A percentile compares a stretch with the other conserved stretches of the same genome.
Conservation (phyloP, 1,140 invertebrate species). For the Aphelinus certus region DNA sequence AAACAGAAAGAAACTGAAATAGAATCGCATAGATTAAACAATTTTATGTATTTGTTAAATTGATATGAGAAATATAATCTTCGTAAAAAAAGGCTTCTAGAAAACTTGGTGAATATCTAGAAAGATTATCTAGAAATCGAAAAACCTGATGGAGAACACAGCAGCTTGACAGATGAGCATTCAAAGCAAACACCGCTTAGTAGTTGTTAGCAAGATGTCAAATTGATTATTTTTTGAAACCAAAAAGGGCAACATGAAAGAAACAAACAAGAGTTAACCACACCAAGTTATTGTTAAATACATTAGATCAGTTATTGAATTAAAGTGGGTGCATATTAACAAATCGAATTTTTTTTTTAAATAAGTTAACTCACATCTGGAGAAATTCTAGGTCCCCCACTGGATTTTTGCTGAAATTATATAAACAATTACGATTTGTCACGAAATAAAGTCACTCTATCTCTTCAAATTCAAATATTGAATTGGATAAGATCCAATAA, state of each 20-base stretch:
- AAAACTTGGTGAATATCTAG: too few relatives aligned
- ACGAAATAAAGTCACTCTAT: too few relatives aligned
- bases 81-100: neutral
- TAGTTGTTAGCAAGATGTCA: neutral
- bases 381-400: slow-evolving; percentile 38
- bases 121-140: too few relatives aligned
- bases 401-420: slow-evolving; percentile 54
- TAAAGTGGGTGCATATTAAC: neutral
- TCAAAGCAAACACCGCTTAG: slow-evolving; percentile 21
- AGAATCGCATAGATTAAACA: too few relatives aligned
- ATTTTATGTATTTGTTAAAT: neutral
- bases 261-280: slow-evolving; percentile 16
- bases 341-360: slow-evolving; percentile 9
- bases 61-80: neutral
- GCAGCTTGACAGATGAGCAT: slow-evolving; percentile 21
- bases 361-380: slow-evolving; percentile 48
- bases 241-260: neutral
- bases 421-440: too few relatives aligned
- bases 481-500: neutral
- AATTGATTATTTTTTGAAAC: neutral
- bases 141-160: neutral
- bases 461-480: slow-evolving; percentile 14
- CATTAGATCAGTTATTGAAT: slow-evolving; percentile 22
- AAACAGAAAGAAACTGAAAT: too few relatives aligned
- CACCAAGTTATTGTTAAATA: neutral